These are phyloP conservation scores for Drosophila aff. DNA, from an alignment of 1,140 invertebrate species.

Conservation along the genomic window DNA sequence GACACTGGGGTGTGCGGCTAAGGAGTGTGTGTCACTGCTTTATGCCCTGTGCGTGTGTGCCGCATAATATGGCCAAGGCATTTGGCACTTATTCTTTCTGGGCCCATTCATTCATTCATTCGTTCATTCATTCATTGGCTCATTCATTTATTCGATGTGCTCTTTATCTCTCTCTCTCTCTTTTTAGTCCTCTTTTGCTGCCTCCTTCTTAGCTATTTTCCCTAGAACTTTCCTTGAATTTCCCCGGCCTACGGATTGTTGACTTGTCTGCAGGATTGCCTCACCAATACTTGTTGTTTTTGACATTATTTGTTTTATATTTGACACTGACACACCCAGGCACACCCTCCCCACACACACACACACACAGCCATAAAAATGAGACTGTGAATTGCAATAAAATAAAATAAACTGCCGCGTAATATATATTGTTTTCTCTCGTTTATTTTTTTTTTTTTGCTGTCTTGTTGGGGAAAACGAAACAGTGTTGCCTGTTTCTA, in stretches of 20 bases:
- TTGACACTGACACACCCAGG: conserved; percentile 63
- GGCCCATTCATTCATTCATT: conserved; percentile 37
- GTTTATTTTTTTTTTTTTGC: not conserved
- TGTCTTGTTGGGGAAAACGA: not conserved
- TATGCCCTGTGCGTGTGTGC: conserved; percentile 6
- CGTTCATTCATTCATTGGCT: conserved; percentile 37
- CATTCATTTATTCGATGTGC: conserved; percentile 16
- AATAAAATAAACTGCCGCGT: conserved; percentile 79
- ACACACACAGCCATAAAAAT: conserved; percentile 61
- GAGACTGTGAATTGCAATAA: conserved; percentile 72
- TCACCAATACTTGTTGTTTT: conserved; percentile 52
- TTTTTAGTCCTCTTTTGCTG: not conserved
- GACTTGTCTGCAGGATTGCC: conserved; percentile 74
- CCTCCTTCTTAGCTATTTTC: conserved; percentile 9
- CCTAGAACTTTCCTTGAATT: conserved; percentile 10
- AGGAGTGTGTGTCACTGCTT: conserved; percentile 1
- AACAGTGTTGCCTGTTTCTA: conserved; percentile 21
- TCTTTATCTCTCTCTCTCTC: not conserved
- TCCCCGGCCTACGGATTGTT: conserved; percentile 64
- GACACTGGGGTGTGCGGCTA: not conserved
- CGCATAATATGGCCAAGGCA: conserved; percentile 36
- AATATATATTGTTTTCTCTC: conserved; percentile 37
- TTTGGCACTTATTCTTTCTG: conserved; percentile 24
- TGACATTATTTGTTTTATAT: conserved; percentile 79
- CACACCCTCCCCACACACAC: conserved; percentile 1